phyloP scores from a whole-genome alignment of 2,113 vertebrate genomes.

The Mastomys natalensis region DNA sequence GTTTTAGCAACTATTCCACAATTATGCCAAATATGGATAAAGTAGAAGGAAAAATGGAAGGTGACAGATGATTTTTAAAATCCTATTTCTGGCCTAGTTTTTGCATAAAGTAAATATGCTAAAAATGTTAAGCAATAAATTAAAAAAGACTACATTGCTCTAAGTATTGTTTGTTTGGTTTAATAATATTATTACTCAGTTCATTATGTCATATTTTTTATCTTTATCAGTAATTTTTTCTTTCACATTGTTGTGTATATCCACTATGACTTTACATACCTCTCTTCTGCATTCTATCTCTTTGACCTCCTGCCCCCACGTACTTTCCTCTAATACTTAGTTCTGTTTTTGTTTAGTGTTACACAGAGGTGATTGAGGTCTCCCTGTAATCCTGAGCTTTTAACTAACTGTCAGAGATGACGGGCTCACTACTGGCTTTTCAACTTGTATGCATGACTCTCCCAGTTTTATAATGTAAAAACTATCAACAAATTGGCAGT shows the following conservation, averaged over 20 bases:
- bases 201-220: neutral
- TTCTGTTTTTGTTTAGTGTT: neutral
- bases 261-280: neutral
- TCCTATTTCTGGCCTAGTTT: neutral
- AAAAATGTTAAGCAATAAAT: neutral
- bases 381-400: neutral
- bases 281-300: neutral
- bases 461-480: neutral
- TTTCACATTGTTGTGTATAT: neutral
- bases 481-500: too few species aligned
- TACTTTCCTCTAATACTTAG: neutral
- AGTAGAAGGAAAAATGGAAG: neutral
- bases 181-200: neutral
- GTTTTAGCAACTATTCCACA: neutral
- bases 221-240: neutral
- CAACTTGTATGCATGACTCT: too few species aligned
- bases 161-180: neutral
- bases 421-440: neutral
- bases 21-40: neutral
- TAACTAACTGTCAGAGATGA: neutral
- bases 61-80: neutral
- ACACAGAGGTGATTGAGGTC: neutral
- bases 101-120: neutral
- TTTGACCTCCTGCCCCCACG: neutral
- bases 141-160: neutral